Percentiles rank a stretch among this genome's conserved stretches.
Conservation (phyloP, 2,888 invertebrate genomes). For the Lepidocyrtinus sp. region DNA sequence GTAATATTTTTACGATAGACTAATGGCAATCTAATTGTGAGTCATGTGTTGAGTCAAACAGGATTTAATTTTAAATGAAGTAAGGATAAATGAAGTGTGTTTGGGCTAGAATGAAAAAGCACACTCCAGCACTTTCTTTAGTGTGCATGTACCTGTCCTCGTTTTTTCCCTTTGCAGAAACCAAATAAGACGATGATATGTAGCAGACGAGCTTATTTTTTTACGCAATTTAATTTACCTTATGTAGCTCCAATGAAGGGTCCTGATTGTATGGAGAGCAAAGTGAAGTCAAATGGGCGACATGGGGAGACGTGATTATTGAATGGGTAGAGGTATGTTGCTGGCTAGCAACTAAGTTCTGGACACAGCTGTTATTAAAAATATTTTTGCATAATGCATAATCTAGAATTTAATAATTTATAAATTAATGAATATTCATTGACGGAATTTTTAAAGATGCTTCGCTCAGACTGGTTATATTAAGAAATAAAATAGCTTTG, state of each 20-base stretch:
- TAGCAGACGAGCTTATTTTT: no score
- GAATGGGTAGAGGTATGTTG: constrained; percentile 50
- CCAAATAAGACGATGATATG: no score
- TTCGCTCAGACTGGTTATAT: constrained; percentile 16
- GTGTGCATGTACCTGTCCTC: no score
- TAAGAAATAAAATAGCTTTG: no score
- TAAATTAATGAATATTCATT: constrained; percentile 4
- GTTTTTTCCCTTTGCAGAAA: no score
- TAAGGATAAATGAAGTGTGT: no score
- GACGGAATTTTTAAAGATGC: background rate
- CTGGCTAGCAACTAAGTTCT: constrained; percentile 27
- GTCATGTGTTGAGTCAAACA: constrained; percentile 7
- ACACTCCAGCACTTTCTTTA: no score
- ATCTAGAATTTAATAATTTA: background rate
- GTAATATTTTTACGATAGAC: background rate
- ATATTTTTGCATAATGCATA: background rate
- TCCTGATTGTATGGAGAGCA: constrained; percentile 64
- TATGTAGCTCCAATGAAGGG: constrained; percentile 5
- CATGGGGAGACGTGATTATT: constrained; percentile 70
- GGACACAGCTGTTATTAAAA: constrained; percentile 30
- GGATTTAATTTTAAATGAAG: no score
- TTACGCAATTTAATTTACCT: no score
- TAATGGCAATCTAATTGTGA: constrained; percentile 5
- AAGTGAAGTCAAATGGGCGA: constrained; percentile 69
- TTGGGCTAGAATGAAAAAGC: no score